Percentiles rank a stretch among this genome's conserved stretches.
Conservation (phyloP, 1,140 invertebrate genomes). For the Anastatus disparis region DNA sequence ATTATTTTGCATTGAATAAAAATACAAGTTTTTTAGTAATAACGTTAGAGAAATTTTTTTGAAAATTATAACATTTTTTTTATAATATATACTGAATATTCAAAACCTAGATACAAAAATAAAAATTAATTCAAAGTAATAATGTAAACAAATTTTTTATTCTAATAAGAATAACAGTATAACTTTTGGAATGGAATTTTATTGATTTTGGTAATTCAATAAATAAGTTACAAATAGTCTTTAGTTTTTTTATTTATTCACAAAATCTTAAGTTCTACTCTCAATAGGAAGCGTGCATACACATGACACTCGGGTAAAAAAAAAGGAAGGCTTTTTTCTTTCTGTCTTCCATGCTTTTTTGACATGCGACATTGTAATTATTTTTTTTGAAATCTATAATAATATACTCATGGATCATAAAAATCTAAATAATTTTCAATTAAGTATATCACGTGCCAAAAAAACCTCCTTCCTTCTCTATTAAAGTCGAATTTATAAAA, state of each 20-base stretch:
- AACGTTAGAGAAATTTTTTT: no score
- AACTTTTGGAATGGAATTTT: slow-evolving; percentile 1
- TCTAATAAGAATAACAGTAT: no score
- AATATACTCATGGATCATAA: not conserved
- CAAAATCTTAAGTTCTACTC: slow-evolving; percentile 33
- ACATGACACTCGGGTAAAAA: slow-evolving; percentile 30
- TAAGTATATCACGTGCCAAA: slow-evolving; percentile 8
- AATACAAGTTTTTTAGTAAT: no score
- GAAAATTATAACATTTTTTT: no score
- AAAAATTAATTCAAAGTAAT: no score
- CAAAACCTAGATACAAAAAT: no score
- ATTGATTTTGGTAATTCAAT: slow-evolving; percentile 12
- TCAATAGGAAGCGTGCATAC: slow-evolving; percentile 34
- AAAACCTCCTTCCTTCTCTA: not conserved
- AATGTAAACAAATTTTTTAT: no score
- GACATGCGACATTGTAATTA: slow-evolving; percentile 3
- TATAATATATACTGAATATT: no score
- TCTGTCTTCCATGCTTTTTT: not conserved
- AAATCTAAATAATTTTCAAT: slow-evolving; percentile 4
- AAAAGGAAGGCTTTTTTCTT: slow-evolving; percentile 36
- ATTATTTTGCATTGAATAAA: no score
- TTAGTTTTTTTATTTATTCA: slow-evolving; percentile 31
- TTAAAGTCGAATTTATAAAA: slow-evolving; percentile 22
- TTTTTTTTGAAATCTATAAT: no score
- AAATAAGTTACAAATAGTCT: not conserved